Evolutionary conservation across 2,797 vertebrate genomes (phyloP).

Genomic region (Podarcis lilfordi): DNA sequence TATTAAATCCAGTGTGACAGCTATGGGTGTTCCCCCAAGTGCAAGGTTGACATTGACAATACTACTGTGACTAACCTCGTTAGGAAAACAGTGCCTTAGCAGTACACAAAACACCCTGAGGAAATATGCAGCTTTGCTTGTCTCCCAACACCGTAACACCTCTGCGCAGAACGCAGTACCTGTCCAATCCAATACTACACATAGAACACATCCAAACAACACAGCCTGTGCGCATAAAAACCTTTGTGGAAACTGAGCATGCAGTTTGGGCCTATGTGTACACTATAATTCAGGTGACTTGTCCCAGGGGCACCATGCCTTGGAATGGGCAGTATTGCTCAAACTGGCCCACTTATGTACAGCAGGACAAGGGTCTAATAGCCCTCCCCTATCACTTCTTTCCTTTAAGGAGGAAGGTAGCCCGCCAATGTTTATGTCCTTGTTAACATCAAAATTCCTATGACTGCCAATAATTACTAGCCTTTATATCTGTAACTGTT

Average conservation of each 20-base stretch:
- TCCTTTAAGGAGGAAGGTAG: not conserved
- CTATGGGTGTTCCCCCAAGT: not conserved
- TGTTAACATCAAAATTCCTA: not conserved
- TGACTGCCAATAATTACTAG: not conserved
- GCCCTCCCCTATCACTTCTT: not conserved
- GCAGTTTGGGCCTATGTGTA: not conserved
- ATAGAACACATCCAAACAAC: not conserved
- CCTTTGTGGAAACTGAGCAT: no score
- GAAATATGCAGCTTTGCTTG: not conserved
- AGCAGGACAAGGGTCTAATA: not conserved
- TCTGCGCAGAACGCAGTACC: not conserved
- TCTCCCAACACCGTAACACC: not conserved
- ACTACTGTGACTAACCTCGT: not conserved
- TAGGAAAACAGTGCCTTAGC: accelerated
- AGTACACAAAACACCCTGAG: not conserved
- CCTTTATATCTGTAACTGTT: not conserved
- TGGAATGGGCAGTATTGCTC: no score
- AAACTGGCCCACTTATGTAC: not conserved
- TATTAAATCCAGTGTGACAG: not conserved
- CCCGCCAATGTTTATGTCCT: not conserved
- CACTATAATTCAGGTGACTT: not conserved
- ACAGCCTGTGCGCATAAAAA: not conserved
- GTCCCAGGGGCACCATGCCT: not conserved
- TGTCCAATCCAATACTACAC: not conserved
- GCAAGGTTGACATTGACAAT: accelerated